Evolutionary conservation across 2,888 invertebrate genomes (phyloP), one percentile per base, ranked within the genome.

Genomic region (Dryobotodes eremita): DNA sequence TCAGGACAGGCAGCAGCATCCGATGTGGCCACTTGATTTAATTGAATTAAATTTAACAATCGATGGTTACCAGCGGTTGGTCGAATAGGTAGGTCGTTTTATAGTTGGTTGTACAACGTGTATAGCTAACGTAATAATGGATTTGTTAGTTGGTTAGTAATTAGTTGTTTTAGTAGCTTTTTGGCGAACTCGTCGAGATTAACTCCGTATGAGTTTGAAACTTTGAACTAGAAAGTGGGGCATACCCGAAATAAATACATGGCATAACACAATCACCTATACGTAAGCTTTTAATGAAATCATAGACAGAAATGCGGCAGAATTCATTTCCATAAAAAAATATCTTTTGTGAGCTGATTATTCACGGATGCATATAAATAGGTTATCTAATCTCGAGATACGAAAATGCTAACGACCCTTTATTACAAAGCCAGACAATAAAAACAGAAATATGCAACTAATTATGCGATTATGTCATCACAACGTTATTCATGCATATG

Each of bases 21-120:
- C 91, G 88, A 90, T 90, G 91, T 89, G 91, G 89, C 93, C 94
- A 93, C 93, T 95, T 95, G 93, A 95, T 95, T 94, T 95, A 94
- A 96, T 95, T 95, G 93, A 94, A 95, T 95, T 94, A 95, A 94
- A 96, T 95, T 95, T 93, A 92, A 93, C 95, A 94, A 95, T 92
- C 91, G 91, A 89, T 89, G 89, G 88, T 88, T 87, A 83, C 79
- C 87, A 80, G 84, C 79, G 69, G 85, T 82, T 81, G 69, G 80
- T 66, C 78, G 79, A 74, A 75, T 76, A n/a, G 20, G 11, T 46
- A 65, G n/a, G 65, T 65, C 71, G 73, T 84, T 88, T 86, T 88
- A 89, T 87, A 74, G 83, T 71, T 76, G 74, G 57, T 73, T 76
- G 59, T 80, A 31, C 68, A 70, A 79, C 42, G 59, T 73, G 62